Conservation (phyloP, 2,888 invertebrate genomes). For the Drosophila falleni region DNA sequence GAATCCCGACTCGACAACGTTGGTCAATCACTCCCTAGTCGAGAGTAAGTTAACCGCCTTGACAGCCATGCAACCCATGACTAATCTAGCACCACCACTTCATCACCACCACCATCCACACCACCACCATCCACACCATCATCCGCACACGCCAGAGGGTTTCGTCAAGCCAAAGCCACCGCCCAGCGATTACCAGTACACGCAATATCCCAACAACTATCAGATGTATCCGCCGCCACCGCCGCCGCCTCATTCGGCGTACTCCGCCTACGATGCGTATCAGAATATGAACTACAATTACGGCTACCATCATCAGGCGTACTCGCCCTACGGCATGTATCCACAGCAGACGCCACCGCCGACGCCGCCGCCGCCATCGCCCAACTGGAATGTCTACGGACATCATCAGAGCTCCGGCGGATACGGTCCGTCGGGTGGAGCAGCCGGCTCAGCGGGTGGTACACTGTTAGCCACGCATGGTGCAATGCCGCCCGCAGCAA, state of each 20-base stretch:
- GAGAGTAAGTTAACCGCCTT: conserved; percentile 84
- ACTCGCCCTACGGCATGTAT: conserved; percentile 85
- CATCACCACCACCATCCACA: conserved; percentile 69
- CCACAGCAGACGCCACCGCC: conserved; percentile 85
- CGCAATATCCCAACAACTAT: conserved; percentile 85
- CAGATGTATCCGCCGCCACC: conserved; percentile 86
- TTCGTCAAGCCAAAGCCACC: conserved; percentile 85
- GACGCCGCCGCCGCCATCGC: conserved; percentile 86
- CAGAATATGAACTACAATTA: conserved; percentile 86
- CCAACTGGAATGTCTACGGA: conserved; percentile 88
- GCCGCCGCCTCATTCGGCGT: conserved; percentile 85
- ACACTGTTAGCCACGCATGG: conserved; percentile 65
- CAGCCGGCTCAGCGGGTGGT: conserved; percentile 53
- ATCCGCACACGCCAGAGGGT: conserved; percentile 82
- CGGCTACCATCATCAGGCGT: conserved; percentile 85
- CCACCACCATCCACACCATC: conserved; percentile 72
- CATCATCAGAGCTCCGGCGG: conserved; percentile 80
- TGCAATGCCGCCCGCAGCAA: conserved; percentile 51
- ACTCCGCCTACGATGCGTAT: conserved; percentile 85
- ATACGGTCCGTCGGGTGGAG: conserved; percentile 77
- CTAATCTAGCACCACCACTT: conserved; percentile 79
- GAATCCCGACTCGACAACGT: conserved; percentile 91
- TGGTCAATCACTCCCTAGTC: conserved; percentile 86
- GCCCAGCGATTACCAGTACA: conserved; percentile 84
- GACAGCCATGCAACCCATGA: conserved; percentile 86